phyloP scores from a whole-genome alignment of 2,888 invertebrate genomes.

The Plutella xylostella region DNA sequence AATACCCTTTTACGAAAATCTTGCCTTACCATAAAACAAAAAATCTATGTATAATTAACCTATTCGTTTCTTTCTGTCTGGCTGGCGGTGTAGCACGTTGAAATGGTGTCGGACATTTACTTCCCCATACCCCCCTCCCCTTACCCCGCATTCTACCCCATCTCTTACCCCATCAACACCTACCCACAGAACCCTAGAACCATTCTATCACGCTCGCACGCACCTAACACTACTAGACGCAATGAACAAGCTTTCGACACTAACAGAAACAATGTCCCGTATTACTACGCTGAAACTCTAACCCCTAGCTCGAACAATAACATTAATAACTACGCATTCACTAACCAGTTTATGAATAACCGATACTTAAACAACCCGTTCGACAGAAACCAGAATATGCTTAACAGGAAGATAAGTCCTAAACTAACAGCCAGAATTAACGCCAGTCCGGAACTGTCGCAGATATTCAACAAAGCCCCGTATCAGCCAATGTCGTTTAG shows the following conservation, averaged over 20 bases:
- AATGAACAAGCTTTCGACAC: constrained; percentile 64
- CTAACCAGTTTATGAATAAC: constrained; percentile 29
- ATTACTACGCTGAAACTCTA: constrained; percentile 59
- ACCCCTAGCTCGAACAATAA: constrained; percentile 58
- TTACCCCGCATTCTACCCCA: constrained; percentile 55
- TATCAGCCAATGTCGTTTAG: constrained; percentile 42
- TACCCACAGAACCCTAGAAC: constrained; percentile 46
- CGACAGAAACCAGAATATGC: constrained; percentile 41
- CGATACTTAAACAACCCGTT: constrained; percentile 44
- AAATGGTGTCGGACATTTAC: constrained; percentile 82
- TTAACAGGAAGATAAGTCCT: constrained; percentile 37
- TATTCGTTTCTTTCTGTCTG: constrained; percentile 60
- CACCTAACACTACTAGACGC: constrained; percentile 41
- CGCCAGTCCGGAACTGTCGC: constrained; percentile 36
- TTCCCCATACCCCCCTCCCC: constrained; percentile 67
- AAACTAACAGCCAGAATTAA: constrained; percentile 31
- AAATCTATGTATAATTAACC: constrained; percentile 50
- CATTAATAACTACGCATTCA: constrained; percentile 38
- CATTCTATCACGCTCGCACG: too few species aligned
- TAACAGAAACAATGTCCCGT: constrained; percentile 67
- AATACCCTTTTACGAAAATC: too few species aligned
- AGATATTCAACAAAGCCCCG: constrained; percentile 35
- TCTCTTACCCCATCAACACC: constrained; percentile 59
- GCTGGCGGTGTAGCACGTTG: constrained; percentile 74
- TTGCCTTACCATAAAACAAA: too few species aligned